Evolutionary conservation across 2,113 vertebrate species (phyloP), one percentile per base, ranked within the genome.

Genomic region (Leucosticte australis): DNA sequence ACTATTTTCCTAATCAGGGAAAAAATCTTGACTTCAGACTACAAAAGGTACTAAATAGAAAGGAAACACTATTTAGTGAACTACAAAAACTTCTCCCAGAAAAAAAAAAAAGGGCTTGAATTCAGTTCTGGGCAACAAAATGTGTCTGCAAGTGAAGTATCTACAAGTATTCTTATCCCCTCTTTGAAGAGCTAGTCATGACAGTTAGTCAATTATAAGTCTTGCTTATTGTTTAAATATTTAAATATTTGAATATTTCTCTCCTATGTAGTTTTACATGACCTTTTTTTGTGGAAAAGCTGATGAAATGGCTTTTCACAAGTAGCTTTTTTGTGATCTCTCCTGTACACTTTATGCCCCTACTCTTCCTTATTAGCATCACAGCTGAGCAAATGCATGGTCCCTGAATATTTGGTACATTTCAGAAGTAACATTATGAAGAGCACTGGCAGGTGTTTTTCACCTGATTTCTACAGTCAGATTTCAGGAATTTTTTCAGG

Each of bases 261-360:
- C 31, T 64, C 46, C 30, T 1, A 5, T n/a, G 7, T 35, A 42
- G 11, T 9, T 67, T 70, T 22, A 55, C 35, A 13, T 33, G 21
- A 39, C 16, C 4, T 68, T 71, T 9, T 23, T 18, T 80, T 62
- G 19, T 60, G n/a, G 37, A 76, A 92, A 56, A 33, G 1, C 6
- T 56, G 37, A 17, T 70, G 27, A 75, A 24, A 1, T 64, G 5
- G 21, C 10, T 62, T 80, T 49, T 70, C 57, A 23, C 6, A 20
- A 3, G 6, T 31, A n/a, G 3, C 22, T 68, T 79, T 35, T 68
- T 19, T 4, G 6, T 79, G 35, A 52, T 44, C 9, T 75, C 16
- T 87, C 20, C 8, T 47, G 16, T 67, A 39, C 5, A 4, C 1
- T 16, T 49, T 18, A 15, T 1, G 4, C 6, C 5, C 31, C 18